Conservation (phyloP, 2,113 vertebrate species). For the Paraplagusia blochii region DNA sequence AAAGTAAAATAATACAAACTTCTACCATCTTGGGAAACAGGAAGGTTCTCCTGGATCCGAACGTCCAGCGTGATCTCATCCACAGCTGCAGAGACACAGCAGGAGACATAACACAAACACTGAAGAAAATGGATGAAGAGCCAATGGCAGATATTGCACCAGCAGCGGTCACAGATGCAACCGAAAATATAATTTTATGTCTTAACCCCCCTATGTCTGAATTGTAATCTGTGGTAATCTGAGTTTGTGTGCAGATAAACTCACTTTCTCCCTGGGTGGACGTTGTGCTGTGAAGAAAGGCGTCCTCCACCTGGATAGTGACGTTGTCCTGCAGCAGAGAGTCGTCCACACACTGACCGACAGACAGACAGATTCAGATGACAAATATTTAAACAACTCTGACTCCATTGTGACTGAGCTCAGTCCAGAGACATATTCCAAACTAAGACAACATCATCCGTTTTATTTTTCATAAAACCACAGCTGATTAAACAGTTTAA, state of each 20-base stretch:
- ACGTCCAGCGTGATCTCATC: constrained; percentile 73
- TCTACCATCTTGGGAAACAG: constrained; percentile 35
- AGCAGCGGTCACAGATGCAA: too few species aligned
- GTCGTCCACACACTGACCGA: constrained; percentile 22
- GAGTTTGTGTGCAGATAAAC: neutral
- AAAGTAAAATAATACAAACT: too few species aligned
- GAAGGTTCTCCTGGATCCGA: constrained; percentile 65
- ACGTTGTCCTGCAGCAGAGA: neutral
- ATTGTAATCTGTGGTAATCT: too few species aligned
- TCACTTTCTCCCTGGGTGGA: constrained; percentile 43
- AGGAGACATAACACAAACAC: neutral
- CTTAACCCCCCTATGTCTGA: too few species aligned
- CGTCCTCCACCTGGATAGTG: constrained; percentile 5
- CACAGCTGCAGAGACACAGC: constrained; percentile 40
- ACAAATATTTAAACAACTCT: too few species aligned
- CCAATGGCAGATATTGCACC: too few species aligned
- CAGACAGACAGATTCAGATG: neutral
- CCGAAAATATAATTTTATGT: too few species aligned
- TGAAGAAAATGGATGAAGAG: neutral
- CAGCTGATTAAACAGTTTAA: too few species aligned
- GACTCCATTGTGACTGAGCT: too few species aligned
- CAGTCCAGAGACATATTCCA: too few species aligned
- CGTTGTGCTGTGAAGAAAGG: constrained; percentile 1
- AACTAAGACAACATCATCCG: too few species aligned
- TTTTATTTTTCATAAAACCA: too few species aligned